Evolutionary conservation across 2,113 vertebrate species (phyloP).

Genomic region (Glaucomys volans): DNA sequence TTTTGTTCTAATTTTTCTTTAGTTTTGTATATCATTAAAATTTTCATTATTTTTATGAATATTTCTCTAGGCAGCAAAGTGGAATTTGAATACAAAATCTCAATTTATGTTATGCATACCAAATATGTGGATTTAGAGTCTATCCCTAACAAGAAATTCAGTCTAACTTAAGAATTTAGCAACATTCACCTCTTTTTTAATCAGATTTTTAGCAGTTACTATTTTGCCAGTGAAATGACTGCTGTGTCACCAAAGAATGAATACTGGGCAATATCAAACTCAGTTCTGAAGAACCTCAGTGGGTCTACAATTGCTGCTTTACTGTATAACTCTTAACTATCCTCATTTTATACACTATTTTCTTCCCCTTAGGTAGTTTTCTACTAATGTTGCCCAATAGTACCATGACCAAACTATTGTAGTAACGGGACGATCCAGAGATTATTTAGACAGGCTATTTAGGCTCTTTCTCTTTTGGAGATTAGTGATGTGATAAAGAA

Average conservation of each 20-base stretch:
- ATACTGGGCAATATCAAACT: background rate
- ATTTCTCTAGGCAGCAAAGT: background rate
- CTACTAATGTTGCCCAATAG: background rate
- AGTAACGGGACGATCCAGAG: background rate
- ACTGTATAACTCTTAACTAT: background rate
- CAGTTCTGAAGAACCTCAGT: background rate
- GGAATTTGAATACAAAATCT: slow-evolving; percentile 20
- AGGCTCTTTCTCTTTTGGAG: background rate
- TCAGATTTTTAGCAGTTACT: background rate
- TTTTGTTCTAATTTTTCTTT: slow-evolving; percentile 10
- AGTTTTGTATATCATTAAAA: background rate
- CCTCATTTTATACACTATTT: background rate
- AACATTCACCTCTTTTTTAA: background rate
- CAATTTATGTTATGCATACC: background rate
- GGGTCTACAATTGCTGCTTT: background rate
- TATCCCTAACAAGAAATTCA: background rate
- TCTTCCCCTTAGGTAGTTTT: background rate
- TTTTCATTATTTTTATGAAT: slow-evolving; percentile 54
- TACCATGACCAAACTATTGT: background rate
- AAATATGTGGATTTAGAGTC: background rate
- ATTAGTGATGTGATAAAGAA: slow-evolving; percentile 25
- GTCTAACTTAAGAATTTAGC: background rate
- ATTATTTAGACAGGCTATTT: background rate
- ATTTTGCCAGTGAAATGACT: background rate
- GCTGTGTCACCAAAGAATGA: background rate